phyloP scores from a whole-genome alignment of 2,113 vertebrate species.

The Labeo catla region DNA sequence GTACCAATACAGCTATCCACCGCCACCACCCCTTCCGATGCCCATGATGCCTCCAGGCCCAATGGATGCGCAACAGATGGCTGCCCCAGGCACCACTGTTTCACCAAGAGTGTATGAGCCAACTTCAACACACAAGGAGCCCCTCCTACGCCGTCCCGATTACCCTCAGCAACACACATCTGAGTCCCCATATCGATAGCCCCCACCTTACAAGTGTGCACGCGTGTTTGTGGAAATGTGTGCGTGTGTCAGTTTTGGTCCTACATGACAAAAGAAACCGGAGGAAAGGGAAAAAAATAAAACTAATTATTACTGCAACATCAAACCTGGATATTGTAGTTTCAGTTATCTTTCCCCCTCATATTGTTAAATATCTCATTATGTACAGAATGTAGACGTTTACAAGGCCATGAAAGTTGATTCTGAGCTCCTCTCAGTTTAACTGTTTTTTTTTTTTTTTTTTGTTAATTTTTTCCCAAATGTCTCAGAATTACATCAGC shows the following conservation, averaged over 20 bases:
- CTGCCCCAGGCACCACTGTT: slow-evolving; percentile 65
- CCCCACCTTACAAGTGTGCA: slow-evolving; percentile 41
- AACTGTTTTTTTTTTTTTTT: not conserved
- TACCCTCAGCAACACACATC: slow-evolving; percentile 78
- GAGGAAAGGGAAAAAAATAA: slow-evolving; percentile 32
- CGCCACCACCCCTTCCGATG: slow-evolving; percentile 66
- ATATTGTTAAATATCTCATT: not conserved
- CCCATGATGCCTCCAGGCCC: slow-evolving; percentile 61
- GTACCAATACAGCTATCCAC: slow-evolving; percentile 77
- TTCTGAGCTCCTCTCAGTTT: slow-evolving; percentile 1
- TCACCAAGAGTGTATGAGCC: slow-evolving; percentile 80
- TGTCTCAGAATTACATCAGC: slow-evolving; percentile 7
- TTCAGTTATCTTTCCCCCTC: not conserved
- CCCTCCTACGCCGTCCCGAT: slow-evolving; percentile 77
- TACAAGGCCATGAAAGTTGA: not conserved
- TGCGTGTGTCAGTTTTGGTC: slow-evolving; percentile 41
- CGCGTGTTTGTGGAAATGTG: slow-evolving; percentile 35
- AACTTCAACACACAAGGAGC: slow-evolving; percentile 80
- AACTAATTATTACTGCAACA: slow-evolving; percentile 19
- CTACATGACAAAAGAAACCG: slow-evolving; percentile 38
- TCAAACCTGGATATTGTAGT: slow-evolving; percentile 25
- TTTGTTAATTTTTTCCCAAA: not conserved
- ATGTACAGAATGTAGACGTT: slow-evolving; percentile 29
- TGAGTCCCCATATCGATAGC: slow-evolving; percentile 81
- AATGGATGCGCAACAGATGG: slow-evolving; percentile 58